Percentiles rank a stretch among this genome's conserved stretches.
phyloP scores from a whole-genome alignment of 1,140 invertebrate genomes.

The Copidosoma floridanum region DNA sequence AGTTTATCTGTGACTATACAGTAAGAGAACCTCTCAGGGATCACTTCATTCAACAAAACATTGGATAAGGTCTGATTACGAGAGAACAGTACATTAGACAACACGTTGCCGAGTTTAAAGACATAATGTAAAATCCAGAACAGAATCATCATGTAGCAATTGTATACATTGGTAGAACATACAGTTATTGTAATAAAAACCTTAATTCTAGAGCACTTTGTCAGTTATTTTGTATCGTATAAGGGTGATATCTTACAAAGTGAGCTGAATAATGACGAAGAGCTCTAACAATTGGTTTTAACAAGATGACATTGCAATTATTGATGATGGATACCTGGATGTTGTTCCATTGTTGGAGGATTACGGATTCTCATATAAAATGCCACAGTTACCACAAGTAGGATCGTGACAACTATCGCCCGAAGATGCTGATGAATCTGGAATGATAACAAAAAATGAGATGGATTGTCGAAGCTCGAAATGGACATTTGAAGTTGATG shows the following conservation, averaged over 20 bases:
- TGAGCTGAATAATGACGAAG: constrained; percentile 11
- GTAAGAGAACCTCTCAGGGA: background rate
- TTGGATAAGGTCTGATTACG: background rate
- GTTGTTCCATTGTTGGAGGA: background rate
- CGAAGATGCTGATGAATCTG: constrained; percentile 15
- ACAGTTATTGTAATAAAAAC: background rate
- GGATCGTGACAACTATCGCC: constrained; percentile 11
- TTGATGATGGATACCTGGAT: constrained; percentile 19
- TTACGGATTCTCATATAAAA: constrained; percentile 13
- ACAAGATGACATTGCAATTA: constrained; percentile 12
- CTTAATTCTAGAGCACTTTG: too few species aligned
- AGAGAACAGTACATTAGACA: too few species aligned
- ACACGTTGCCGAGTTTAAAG: background rate
- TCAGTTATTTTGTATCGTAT: too few species aligned
- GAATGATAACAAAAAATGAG: constrained; percentile 21
- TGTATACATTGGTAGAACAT: background rate
- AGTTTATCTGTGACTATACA: background rate
- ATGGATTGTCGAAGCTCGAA: background rate
- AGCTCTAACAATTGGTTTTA: constrained; percentile 16
- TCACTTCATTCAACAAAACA: background rate
- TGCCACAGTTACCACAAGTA: constrained; percentile 6
- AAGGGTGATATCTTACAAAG: constrained; percentile 18
- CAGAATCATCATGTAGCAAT: background rate
- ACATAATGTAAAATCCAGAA: background rate
- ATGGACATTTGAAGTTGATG: too few species aligned